These are phyloP conservation scores for Poecilia velifera DNA, from an alignment of 2,797 vertebrate genomes.

Conservation along the genomic window DNA sequence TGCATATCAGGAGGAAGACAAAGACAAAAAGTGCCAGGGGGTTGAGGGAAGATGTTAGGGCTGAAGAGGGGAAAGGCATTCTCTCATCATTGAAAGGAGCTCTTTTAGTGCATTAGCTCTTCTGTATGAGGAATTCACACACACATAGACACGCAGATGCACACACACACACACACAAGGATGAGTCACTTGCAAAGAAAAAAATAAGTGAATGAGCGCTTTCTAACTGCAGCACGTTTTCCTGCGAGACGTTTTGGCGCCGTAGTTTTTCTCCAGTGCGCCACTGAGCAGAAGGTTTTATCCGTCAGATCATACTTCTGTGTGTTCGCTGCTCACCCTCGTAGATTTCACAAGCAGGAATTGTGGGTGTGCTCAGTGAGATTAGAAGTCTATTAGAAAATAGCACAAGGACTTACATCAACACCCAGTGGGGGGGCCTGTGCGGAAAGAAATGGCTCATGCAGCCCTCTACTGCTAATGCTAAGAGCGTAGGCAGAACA, in stretches of 20 bases:
- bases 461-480: constrained; percentile 47
- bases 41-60: constrained; percentile 31
- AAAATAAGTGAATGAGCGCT: constrained; percentile 59
- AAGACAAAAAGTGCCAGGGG: constrained; percentile 37
- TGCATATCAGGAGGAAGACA: constrained; percentile 46
- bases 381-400: constrained; percentile 58
- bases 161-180: constrained; percentile 21
- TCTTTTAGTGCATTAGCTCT: constrained; percentile 49
- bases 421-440: constrained; percentile 59
- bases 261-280: constrained; percentile 27
- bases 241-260: constrained; percentile 32
- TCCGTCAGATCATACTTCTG: constrained; percentile 47
- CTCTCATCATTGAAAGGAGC: constrained; percentile 46
- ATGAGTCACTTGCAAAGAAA: constrained; percentile 55
- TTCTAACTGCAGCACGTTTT: constrained; percentile 37
- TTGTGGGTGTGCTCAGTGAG: constrained; percentile 20
- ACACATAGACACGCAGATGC: constrained; percentile 24
- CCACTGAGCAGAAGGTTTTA: constrained; percentile 51
- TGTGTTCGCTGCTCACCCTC: constrained; percentile 13
- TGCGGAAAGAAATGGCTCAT: constrained; percentile 53
- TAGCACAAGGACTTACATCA: constrained; percentile 62
- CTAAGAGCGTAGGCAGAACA: constrained; percentile 44
- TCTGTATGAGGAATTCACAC: constrained; percentile 38
- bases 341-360: constrained; percentile 23
- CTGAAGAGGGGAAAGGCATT: constrained; percentile 36